Base-by-base conservation (phyloP, 2,888 invertebrate genomes). In the Polydrusus pterygomalis region DNA sequence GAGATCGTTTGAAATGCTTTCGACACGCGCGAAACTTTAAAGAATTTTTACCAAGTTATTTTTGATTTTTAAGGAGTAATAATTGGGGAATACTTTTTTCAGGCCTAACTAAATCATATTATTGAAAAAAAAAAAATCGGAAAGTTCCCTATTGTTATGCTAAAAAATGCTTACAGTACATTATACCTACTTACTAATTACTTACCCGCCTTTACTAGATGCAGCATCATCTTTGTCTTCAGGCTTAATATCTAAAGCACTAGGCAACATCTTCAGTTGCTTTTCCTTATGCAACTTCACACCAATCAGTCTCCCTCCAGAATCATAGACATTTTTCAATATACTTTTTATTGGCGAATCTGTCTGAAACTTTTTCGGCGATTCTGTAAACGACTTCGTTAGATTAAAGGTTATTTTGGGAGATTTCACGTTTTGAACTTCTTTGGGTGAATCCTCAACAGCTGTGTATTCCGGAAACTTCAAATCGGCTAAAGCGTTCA, bases 321-420 rank as follows among this genome's bases (percentile, higher is more conserved):
- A n/a, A 49, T 64, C 47, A 30, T 45, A 64, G 1, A 64, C 49
- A 47, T 64, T 64, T 15, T 47, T 64, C 45, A 64, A 64, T 47
- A 64, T 64, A 30, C 64, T 47, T 47, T 64, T 64, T 30, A 64
- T 30, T 2, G 45, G 64, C 11, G 45, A 25, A 13, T 20, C 18
- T 11, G 45, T 13, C 7, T 43, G 13, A 25, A 63, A 25, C 17
- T 40, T 60, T 30, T 30, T 64, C n/a, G 64, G 47, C 10, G 45
- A 15, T 30, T 30, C 47, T 15, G 47, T 64, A 11, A 64, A 30
- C 15, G 64, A 64, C 47, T 20, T 64, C 2, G 17, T 15, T 15
- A 64, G 49, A 49, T 64, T 47, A 13, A 64, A 64, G 1, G 30
- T 25, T 45, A 64, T 64, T 64, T 49, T 64, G 3, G 47, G 30